A percentile compares a stretch with the other conserved stretches of the same genome.
Conservation (phyloP, 2,888 invertebrate genomes). For the Ryuthela nishihirai region DNA sequence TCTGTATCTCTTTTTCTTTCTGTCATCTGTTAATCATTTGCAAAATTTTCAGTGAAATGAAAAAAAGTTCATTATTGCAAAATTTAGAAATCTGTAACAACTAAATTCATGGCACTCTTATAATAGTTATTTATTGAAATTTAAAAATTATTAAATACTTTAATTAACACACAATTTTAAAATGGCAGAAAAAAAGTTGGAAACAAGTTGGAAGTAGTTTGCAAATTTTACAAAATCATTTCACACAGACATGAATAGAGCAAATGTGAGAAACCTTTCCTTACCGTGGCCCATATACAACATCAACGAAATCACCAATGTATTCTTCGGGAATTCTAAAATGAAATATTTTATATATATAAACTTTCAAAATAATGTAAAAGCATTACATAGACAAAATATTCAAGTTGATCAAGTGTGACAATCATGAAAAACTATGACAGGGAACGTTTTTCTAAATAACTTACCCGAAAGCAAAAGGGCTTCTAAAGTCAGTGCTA, state of each 20-base stretch:
- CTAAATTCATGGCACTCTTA: too few species aligned
- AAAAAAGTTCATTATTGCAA: too few species aligned
- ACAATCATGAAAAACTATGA: background rate
- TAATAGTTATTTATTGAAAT: too few species aligned
- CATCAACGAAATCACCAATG: constrained; percentile 24
- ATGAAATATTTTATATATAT: background rate
- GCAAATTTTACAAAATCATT: background rate
- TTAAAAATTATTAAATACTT: too few species aligned
- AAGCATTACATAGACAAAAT: background rate
- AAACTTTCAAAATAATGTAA: background rate
- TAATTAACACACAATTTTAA: background rate
- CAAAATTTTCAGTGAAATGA: too few species aligned
- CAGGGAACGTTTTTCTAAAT: too few species aligned
- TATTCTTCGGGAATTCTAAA: constrained; percentile 22
- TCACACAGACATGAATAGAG: background rate
- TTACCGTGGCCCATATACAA: constrained; percentile 31
- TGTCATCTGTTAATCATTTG: too few species aligned
- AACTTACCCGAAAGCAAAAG: too few species aligned
- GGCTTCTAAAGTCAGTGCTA: too few species aligned
- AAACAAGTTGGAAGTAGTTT: too few species aligned
- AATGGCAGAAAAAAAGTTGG: background rate
- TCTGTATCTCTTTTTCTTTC: too few species aligned
- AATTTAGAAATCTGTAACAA: too few species aligned
- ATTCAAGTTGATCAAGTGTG: background rate
- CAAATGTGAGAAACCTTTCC: background rate